These are phyloP conservation scores for Cephus pygmeus DNA, from an alignment of 2,888 invertebrate species.

Conservation along the genomic window DNA sequence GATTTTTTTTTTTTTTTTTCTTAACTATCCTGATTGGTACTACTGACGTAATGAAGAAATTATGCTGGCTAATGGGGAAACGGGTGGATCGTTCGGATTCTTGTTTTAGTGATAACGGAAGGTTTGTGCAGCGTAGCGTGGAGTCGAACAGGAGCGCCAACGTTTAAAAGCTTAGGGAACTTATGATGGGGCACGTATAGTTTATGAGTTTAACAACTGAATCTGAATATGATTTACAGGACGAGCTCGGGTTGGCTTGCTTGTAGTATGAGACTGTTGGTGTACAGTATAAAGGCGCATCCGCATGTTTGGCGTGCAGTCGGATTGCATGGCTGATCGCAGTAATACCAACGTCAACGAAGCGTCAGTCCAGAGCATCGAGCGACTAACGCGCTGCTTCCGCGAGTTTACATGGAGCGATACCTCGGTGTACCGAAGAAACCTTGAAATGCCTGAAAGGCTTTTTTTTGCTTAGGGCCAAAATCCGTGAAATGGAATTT, in stretches of 20 bases:
- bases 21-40: not conserved
- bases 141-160: constrained; percentile 5
- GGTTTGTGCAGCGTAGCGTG: constrained; percentile 25
- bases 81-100: not conserved
- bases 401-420: constrained; percentile 17
- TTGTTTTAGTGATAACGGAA: constrained; percentile 3
- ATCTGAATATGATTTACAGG: constrained; percentile 52
- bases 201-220: constrained; percentile 48
- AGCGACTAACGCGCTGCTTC: constrained; percentile 28
- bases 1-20: not conserved
- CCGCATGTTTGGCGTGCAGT: constrained; percentile 34
- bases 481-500: not conserved
- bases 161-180: constrained; percentile 11
- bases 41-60: not conserved
- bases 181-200: constrained; percentile 22
- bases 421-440: not conserved
- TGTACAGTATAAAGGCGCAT: constrained; percentile 12
- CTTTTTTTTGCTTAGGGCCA: not conserved
- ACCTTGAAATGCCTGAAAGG: not conserved
- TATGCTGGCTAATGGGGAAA: not conserved
- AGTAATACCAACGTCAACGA: constrained; percentile 25
- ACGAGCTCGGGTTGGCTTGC: constrained; percentile 31
- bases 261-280: constrained; percentile 24
- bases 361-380: not conserved
- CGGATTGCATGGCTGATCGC: constrained; percentile 38